Evolutionary conservation across 1,140 invertebrate species (phyloP).

Genomic region (Meloidogyne floridensis): DNA sequence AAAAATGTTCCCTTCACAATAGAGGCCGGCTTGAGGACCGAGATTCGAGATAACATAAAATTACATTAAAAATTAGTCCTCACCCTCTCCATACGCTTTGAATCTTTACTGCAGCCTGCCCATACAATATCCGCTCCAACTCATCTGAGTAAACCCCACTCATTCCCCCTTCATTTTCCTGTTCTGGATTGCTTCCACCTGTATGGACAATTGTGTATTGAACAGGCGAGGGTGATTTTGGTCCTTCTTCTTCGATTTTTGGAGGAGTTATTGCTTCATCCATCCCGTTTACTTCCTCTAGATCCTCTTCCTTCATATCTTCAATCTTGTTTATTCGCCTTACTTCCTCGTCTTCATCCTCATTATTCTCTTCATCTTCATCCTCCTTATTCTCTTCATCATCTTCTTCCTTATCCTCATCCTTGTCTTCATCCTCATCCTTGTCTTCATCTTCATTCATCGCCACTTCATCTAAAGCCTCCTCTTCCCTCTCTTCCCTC

Average conservation of each 20-base stretch:
- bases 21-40: too few species aligned
- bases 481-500: not conserved
- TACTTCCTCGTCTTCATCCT: slow-evolving; percentile 2
- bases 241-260: not conserved
- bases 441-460: slow-evolving; percentile 20
- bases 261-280: not conserved
- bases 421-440: not conserved
- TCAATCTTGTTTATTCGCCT: not conserved
- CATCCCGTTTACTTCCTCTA: not conserved
- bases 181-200: not conserved
- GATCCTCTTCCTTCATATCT: not conserved
- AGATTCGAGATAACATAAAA: not conserved
- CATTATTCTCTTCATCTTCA: not conserved
- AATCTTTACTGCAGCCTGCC: slow-evolving; percentile 20
- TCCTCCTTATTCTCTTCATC: slow-evolving; percentile 4
- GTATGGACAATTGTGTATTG: not conserved
- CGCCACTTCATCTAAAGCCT: not conserved
- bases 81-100: slow-evolving; percentile 30
- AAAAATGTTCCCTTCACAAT: too few species aligned
- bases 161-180: not conserved
- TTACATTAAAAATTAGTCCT: too few species aligned
- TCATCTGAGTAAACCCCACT: slow-evolving; percentile 22
- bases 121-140: slow-evolving; percentile 25
- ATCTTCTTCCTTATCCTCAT: slow-evolving; percentile 27
- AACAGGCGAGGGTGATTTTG: not conserved